These are phyloP conservation scores for Peribatodes rhomboidaria DNA, from an alignment of 2,888 invertebrate genomes.

Conservation along the genomic window DNA sequence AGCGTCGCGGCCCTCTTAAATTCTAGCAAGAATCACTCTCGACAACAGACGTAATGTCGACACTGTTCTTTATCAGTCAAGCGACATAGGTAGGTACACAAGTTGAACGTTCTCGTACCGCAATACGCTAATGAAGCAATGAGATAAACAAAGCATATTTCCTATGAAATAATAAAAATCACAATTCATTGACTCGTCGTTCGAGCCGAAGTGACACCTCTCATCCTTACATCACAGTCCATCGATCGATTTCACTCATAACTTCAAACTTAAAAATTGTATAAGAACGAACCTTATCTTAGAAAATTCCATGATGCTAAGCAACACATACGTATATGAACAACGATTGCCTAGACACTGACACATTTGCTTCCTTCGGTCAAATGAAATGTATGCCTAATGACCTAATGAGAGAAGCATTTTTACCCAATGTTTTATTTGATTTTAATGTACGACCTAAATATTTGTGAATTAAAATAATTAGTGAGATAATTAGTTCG, in stretches of 20 bases:
- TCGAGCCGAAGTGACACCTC: background rate
- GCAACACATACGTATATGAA: too few relatives aligned
- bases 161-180: background rate
- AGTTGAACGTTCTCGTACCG: background rate
- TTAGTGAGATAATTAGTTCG: background rate
- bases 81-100: background rate
- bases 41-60: background rate
- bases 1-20: too few relatives aligned
- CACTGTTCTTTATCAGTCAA: constrained; percentile 5
- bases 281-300: too few relatives aligned
- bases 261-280: too few relatives aligned
- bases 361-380: too few relatives aligned
- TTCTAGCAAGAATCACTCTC: too few relatives aligned
- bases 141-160: background rate
- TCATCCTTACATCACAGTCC: too few relatives aligned
- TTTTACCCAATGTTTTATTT: background rate
- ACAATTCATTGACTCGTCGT: background rate
- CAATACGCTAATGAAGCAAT: background rate
- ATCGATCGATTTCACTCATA: too few relatives aligned
- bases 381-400: too few relatives aligned
- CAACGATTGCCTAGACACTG: too few relatives aligned
- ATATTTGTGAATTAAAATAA: background rate
- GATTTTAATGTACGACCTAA: constrained; percentile 11
- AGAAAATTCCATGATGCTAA: too few relatives aligned
- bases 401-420: background rate